Evolutionary conservation across 2,113 vertebrate genomes (phyloP).

Genomic region (Bubo blakistoni): DNA sequence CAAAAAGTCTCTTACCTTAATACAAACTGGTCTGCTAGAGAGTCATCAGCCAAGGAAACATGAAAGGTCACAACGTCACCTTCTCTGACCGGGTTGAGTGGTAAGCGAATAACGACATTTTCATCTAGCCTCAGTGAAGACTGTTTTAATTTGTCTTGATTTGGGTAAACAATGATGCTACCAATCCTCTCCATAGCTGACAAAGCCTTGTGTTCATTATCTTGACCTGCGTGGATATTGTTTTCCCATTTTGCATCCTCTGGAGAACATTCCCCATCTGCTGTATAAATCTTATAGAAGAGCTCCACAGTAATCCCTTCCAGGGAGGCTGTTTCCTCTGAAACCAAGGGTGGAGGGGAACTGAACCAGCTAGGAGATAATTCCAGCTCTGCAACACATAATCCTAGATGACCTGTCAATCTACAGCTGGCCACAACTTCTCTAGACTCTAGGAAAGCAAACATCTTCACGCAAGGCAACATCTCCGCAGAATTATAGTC

Average conservation of each 20-base stretch:
- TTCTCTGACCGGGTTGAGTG: conserved; percentile 83
- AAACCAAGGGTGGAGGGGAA: conserved; percentile 66
- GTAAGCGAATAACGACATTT: conserved; percentile 82
- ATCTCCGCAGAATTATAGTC: conserved; percentile 64
- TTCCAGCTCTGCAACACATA: conserved; percentile 89
- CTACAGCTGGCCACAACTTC: conserved; percentile 85
- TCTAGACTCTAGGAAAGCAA: conserved; percentile 82
- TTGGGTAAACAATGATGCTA: conserved; percentile 80
- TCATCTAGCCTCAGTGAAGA: conserved; percentile 81
- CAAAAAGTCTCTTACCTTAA: conserved; percentile 76
- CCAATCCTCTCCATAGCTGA: conserved; percentile 80
- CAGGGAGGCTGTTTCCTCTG: conserved; percentile 63
- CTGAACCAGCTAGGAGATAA: conserved; percentile 89
- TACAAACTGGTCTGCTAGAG: conserved; percentile 82
- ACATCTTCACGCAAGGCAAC: conserved; percentile 86
- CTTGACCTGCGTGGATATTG: conserved; percentile 72
- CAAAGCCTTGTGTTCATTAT: conserved; percentile 60
- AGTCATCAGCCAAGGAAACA: conserved; percentile 80
- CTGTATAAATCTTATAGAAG: conserved; percentile 82
- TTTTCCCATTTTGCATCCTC: conserved; percentile 78
- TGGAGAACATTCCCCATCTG: conserved; percentile 80
- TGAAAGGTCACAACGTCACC: conserved; percentile 86
- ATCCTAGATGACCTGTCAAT: conserved; percentile 83
- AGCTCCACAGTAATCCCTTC: conserved; percentile 84
- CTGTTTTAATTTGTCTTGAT: conserved; percentile 74